These are phyloP conservation scores for Platalea minor DNA, from an alignment of 2,797 vertebrate species.

Conservation along the genomic window DNA sequence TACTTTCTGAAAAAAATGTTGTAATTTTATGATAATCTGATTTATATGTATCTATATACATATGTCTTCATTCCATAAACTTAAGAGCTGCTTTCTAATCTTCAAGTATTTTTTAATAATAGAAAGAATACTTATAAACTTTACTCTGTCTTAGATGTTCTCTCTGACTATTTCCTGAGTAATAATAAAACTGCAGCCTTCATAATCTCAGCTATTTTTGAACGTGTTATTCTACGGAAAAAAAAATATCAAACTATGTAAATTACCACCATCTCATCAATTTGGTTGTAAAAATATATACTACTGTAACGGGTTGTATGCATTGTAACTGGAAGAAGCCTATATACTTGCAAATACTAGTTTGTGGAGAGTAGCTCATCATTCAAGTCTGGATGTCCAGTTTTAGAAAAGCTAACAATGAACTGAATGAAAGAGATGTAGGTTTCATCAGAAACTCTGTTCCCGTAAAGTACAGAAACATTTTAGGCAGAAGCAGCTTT, in stretches of 20 bases:
- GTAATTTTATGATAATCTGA: not conserved
- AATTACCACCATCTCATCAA: not conserved
- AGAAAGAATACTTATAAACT: not conserved
- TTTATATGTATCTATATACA: not conserved
- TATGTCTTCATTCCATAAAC: not conserved
- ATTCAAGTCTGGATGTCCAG: not conserved
- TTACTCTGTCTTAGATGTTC: not conserved
- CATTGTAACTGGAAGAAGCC: not conserved
- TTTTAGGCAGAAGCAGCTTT: not conserved
- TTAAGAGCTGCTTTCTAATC: not conserved
- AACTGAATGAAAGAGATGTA: not conserved
- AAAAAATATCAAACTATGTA: not conserved
- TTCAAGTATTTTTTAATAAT: not conserved
- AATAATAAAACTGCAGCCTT: not conserved
- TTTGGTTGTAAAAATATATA: not conserved
- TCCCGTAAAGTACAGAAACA: not conserved
- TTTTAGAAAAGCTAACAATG: not conserved
- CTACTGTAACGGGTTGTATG: not conserved
- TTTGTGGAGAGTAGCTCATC: not conserved
- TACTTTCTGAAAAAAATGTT: not conserved
- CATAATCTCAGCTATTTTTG: not conserved
- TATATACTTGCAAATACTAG: not conserved
- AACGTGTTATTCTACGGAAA: not conserved
- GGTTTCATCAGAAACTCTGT: not conserved
- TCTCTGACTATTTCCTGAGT: not conserved